Base-by-base conservation (phyloP, 2,888 invertebrate species). In the Ommatoiulus sabulosus region DNA sequence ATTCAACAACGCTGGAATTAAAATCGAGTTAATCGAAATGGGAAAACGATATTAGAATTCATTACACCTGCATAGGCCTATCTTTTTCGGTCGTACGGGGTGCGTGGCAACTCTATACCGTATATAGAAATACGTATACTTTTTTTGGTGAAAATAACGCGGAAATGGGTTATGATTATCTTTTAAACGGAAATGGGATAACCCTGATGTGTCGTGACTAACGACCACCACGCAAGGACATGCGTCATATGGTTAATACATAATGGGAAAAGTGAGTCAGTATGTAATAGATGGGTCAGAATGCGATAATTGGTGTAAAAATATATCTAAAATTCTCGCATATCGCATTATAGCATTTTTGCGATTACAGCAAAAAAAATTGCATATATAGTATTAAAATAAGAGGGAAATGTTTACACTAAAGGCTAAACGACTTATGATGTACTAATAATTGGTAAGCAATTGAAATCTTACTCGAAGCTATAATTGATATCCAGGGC, bases 1-100 rank as follows among this genome's bases (percentile, higher is more conserved):
- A 87, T 87, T 87, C 87, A 52, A 46, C 87, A 52, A 52, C 52
- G 46, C 87, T 52, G 48, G 87, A 87, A 52, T 87, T 87, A 87
- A 87, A 87, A 72, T 72, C 72, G 72, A 72, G 72, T 72, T 72
- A 72, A 72, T 72, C 72, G 72, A 72, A 72, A 72, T 72, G 72
- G 72, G 72, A 72, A 72, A 72, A 72, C 72, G 72, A 72, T 72
- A 72, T 72, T 72, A 72, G 72, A 72, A 72, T 72, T 72, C 72
- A 72, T 72, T 72, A 72, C 72, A 72, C 72, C 72, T 72, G 72
- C 72, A 72, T 72, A 72, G 72, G 72, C 72, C 72, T 72, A 72
- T 7, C 24, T 72, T 24, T 24, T 2, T 8, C 72, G 10, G 8
- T 17, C 8, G 72, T 72, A 72, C 72, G 24, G 72, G 24, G 72